These are phyloP conservation scores for Drosophila bipectinata DNA, from an alignment of 1,140 invertebrate species.

Conservation along the genomic window DNA sequence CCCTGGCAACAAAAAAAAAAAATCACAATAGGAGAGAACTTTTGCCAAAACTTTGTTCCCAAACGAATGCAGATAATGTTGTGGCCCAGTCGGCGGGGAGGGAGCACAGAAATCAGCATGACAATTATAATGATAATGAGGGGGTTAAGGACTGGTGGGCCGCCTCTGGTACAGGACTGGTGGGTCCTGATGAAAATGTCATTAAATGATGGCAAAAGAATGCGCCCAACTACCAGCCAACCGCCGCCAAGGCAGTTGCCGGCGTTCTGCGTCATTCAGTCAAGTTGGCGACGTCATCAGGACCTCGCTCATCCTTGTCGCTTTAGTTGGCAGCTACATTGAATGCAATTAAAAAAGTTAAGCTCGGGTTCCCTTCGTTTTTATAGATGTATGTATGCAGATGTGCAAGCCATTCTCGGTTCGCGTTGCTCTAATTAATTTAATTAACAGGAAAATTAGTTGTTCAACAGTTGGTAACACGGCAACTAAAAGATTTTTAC, in stretches of 20 bases:
- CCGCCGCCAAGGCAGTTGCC: constrained; percentile 5
- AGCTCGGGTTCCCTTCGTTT: constrained; percentile 27
- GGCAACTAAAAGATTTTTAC: constrained; percentile 47
- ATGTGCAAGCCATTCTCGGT: neutral
- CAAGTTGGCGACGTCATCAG: constrained; percentile 59
- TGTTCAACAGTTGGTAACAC: constrained; percentile 62
- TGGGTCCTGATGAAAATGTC: constrained; percentile 71
- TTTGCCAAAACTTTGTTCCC: constrained; percentile 54
- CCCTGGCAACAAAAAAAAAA: constrained; percentile 46
- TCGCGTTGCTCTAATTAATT: constrained; percentile 67
- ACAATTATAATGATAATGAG: constrained; percentile 82
- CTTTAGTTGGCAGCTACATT: constrained; percentile 72
- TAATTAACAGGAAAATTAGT: constrained; percentile 76
- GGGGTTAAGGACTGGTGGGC: constrained; percentile 1
- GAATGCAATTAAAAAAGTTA: constrained; percentile 81
- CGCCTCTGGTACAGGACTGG: no score
- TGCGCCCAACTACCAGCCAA: constrained; percentile 21
- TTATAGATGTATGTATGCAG: constrained; percentile 21
- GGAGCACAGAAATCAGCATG: constrained; percentile 70
- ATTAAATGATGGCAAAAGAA: constrained; percentile 76
- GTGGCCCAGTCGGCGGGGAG: constrained; percentile 16
- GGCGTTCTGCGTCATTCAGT: constrained; percentile 37
- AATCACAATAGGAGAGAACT: constrained; percentile 54
- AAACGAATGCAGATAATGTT: constrained; percentile 66
- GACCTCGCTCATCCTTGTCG: constrained; percentile 18